Conservation (phyloP, 1,140 invertebrate genomes). For the Parapsyche elsis region DNA sequence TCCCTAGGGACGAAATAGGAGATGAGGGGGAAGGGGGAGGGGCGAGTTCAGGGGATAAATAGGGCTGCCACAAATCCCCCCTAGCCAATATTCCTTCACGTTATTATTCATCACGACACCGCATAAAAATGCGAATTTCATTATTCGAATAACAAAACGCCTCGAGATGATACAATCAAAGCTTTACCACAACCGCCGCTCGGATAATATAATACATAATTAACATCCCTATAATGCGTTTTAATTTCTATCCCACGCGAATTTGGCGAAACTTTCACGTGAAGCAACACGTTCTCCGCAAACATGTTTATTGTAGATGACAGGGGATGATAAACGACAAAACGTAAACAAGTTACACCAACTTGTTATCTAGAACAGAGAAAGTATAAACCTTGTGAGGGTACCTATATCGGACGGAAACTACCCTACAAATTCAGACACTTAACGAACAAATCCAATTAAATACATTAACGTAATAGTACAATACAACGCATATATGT, state of each 20-base stretch:
- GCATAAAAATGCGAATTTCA: slow-evolving; percentile 33
- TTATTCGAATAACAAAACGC: slow-evolving; percentile 34
- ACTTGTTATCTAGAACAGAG: slow-evolving; percentile 12
- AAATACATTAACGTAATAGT: neutral
- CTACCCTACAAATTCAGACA: neutral
- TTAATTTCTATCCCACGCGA: no score
- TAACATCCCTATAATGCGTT: no score
- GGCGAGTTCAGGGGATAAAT: slow-evolving; percentile 17
- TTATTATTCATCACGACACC: slow-evolving; percentile 34
- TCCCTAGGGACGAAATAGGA: slow-evolving; percentile 32
- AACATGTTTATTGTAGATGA: slow-evolving; percentile 15
- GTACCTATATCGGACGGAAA: neutral
- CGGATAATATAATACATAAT: no score
- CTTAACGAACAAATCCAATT: neutral
- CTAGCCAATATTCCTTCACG: slow-evolving; percentile 7
- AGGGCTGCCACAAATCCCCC: neutral
- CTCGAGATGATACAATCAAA: slow-evolving; percentile 32
- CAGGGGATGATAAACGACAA: slow-evolving; percentile 24
- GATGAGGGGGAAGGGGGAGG: neutral
- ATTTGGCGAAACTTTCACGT: no score
- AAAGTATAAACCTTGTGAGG: neutral
- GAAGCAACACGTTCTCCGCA: neutral
- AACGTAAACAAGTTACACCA: slow-evolving; percentile 17
- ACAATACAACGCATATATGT: slow-evolving; percentile 1
- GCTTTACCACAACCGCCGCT: neutral